Evolutionary conservation across 2,113 vertebrate species (phyloP).

Genomic region (Danio rerio): GRCz12tu NC_133188.1:50000001-50000500

Average conservation of each 20-base stretch:
- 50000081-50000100: conserved; percentile 62
- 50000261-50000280: too few relatives aligned
- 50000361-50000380: background rate
- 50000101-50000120: conserved; percentile 41
- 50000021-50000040: conserved; percentile 59
- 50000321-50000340: background rate
- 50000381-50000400: too few relatives aligned
- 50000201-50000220: background rate
- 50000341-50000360: background rate
- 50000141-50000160: background rate
- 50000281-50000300: background rate
- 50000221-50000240: background rate
- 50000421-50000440: too few relatives aligned
- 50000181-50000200: conserved; percentile 2
- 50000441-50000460: too few relatives aligned
- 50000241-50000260: background rate
- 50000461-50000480: too few relatives aligned
- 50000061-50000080: conserved; percentile 68
- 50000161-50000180: background rate
- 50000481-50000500: too few relatives aligned
- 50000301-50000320: background rate
- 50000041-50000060: conserved; percentile 46
- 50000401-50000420: too few relatives aligned
- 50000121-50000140: conserved; percentile 23
- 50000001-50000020: conserved; percentile 60